Conservation (phyloP, 1,140 invertebrate genomes). For the Drosophila pallidifrons region DNA sequence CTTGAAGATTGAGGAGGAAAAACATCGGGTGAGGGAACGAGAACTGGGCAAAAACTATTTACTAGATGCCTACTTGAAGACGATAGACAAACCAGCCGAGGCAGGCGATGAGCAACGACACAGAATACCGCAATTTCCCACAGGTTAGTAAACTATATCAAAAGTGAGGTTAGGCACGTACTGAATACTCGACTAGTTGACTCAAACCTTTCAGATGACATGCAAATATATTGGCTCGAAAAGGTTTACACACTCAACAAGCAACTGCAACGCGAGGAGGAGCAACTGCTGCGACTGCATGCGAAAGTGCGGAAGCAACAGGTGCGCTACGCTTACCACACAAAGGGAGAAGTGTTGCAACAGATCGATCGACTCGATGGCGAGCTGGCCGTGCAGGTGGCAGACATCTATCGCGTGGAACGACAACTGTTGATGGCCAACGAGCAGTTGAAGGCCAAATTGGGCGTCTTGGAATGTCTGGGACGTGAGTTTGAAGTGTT, state of each 20-base stretch:
- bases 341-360: slow-evolving; percentile 82
- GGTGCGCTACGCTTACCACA: slow-evolving; percentile 87
- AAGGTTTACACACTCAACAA: slow-evolving; percentile 90
- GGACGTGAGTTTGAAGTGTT: slow-evolving; percentile 86
- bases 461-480: slow-evolving; percentile 88
- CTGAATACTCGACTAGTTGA: background rate
- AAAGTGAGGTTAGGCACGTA: slow-evolving; percentile 1
- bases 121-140: slow-evolving; percentile 33
- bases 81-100: slow-evolving; percentile 85
- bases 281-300: slow-evolving; percentile 88
- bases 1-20: slow-evolving; percentile 90
- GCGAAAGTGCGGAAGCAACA: slow-evolving; percentile 89
- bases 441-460: slow-evolving; percentile 87
- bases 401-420: slow-evolving; percentile 88
- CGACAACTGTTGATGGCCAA: slow-evolving; percentile 88
- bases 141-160: slow-evolving; percentile 34
- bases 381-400: slow-evolving; percentile 86
- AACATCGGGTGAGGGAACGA: slow-evolving; percentile 89
- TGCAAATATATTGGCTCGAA: slow-evolving; percentile 89
- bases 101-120: slow-evolving; percentile 62
- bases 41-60: slow-evolving; percentile 93
- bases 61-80: slow-evolving; percentile 90
- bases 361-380: slow-evolving; percentile 85
- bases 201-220: slow-evolving; percentile 48
- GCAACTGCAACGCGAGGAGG: slow-evolving; percentile 89